phyloP scores from a whole-genome alignment of 2,888 invertebrate species.

The Drosophila melanosoma region DNA sequence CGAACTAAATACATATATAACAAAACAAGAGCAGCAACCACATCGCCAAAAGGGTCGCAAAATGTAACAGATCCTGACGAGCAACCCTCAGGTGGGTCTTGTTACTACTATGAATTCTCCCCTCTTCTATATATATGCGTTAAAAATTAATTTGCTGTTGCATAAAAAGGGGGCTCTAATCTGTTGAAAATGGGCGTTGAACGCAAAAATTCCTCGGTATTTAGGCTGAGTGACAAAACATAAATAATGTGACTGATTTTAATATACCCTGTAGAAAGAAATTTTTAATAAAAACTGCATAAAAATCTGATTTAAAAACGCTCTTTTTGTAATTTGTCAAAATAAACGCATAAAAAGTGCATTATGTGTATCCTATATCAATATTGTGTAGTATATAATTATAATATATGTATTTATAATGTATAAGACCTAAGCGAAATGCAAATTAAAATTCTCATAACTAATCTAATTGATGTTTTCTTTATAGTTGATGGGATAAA shows the following conservation, averaged over 20 bases:
- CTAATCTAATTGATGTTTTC: neutral
- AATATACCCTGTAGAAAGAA: neutral
- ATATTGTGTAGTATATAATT: neutral
- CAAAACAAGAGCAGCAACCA: conserved; percentile 60
- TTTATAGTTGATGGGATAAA: neutral
- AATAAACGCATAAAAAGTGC: accelerated
- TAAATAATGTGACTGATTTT: neutral
- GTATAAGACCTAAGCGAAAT: neutral
- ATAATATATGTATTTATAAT: neutral
- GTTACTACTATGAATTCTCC: neutral
- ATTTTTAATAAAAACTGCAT: neutral
- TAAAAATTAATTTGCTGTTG: conserved; percentile 58
- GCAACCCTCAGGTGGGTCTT: conserved; percentile 37
- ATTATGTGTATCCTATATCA: neutral
- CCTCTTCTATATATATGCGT: conserved; percentile 32
- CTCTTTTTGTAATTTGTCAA: neutral
- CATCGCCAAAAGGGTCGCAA: conserved; percentile 38
- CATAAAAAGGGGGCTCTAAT: conserved; percentile 56
- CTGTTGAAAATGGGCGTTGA: conserved; percentile 73
- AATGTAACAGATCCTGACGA: conserved; percentile 29
- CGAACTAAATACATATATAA: conserved; percentile 24
- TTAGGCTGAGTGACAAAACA: conserved; percentile 44
- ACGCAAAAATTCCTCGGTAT: conserved; percentile 81
- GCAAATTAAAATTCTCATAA: neutral
- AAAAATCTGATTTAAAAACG: neutral